These are phyloP conservation scores for Ormyrus labotus DNA, from an alignment of 2,888 invertebrate species.

Conservation along the genomic window DNA sequence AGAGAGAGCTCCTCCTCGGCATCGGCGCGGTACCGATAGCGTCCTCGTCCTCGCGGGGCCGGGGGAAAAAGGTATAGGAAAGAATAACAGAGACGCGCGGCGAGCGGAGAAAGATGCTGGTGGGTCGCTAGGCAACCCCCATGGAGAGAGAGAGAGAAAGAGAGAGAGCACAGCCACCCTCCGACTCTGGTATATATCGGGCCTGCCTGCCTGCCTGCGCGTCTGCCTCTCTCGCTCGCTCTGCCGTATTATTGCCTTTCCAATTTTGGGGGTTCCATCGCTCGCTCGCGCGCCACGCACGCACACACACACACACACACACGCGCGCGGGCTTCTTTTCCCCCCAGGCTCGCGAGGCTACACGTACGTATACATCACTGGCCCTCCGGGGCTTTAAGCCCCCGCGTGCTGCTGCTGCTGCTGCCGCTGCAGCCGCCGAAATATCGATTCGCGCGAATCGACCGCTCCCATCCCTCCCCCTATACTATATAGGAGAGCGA, in stretches of 20 bases:
- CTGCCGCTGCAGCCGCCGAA: constrained; percentile 11
- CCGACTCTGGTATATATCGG: constrained; percentile 8
- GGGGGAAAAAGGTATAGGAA: constrained; percentile 39
- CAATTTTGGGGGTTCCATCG: constrained; percentile 68
- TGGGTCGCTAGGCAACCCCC: constrained; percentile 71
- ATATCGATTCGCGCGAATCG: constrained; percentile 53
- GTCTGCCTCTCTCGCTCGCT: constrained; percentile 48
- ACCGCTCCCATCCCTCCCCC: constrained; percentile 9
- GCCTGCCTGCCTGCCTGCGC: neutral
- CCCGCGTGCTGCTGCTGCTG: neutral
- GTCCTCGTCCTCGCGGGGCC: no score
- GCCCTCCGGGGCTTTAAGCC: constrained; percentile 45
- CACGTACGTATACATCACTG: constrained; percentile 8
- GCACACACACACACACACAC: constrained; percentile 31
- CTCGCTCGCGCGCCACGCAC: constrained; percentile 35
- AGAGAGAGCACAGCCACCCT: constrained; percentile 58
- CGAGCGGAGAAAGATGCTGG: constrained; percentile 42
- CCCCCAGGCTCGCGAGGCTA: no score
- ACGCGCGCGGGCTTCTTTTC: no score
- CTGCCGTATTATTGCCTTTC: constrained; percentile 69
- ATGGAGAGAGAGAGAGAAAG: constrained; percentile 58
- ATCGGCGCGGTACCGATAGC: no score
- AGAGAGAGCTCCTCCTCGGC: neutral
- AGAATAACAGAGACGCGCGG: constrained; percentile 42
- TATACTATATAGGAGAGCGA: no score